These are phyloP conservation scores for Harpegnathos saltator DNA, from an alignment of 1,140 invertebrate species.

Conservation along the genomic window DNA sequence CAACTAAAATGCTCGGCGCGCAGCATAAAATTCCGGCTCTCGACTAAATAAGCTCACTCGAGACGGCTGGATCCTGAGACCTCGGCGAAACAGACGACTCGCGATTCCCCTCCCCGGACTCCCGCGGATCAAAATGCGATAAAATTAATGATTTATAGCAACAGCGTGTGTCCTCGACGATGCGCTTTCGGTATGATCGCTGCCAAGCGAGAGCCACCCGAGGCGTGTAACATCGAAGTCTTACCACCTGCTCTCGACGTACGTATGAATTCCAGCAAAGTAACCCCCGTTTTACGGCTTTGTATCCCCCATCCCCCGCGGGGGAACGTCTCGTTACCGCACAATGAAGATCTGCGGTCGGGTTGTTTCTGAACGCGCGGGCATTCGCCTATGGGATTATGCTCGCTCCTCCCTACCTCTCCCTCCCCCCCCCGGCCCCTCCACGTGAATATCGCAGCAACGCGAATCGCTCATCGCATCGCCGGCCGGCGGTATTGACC, in stretches of 20 bases:
- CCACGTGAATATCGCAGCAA: slow-evolving; percentile 34
- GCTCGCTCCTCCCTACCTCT: no score
- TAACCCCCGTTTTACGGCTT: slow-evolving; percentile 34
- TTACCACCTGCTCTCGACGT: slow-evolving; percentile 16
- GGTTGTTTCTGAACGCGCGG: slow-evolving; percentile 42
- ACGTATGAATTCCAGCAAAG: not conserved
- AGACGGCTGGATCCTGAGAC: no score
- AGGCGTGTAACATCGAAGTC: slow-evolving; percentile 7
- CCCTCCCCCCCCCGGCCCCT: not conserved
- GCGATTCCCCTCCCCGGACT: not conserved
- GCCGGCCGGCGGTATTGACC: not conserved
- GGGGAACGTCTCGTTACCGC: slow-evolving; percentile 50
- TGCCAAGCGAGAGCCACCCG: not conserved
- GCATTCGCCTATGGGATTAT: not conserved
- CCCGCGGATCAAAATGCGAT: not conserved
- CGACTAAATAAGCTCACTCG: no score
- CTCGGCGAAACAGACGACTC: no score
- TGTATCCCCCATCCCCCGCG: slow-evolving; percentile 19
- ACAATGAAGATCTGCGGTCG: slow-evolving; percentile 54
- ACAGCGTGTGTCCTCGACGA: slow-evolving; percentile 21
- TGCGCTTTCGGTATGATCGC: not conserved
- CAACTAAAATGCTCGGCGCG: no score
- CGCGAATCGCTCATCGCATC: slow-evolving; percentile 20
- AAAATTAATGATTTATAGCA: slow-evolving; percentile 23
- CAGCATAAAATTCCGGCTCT: no score